Evolutionary conservation across 2,797 vertebrate species (phyloP).

Genomic region (Florisuga fusca): DNA sequence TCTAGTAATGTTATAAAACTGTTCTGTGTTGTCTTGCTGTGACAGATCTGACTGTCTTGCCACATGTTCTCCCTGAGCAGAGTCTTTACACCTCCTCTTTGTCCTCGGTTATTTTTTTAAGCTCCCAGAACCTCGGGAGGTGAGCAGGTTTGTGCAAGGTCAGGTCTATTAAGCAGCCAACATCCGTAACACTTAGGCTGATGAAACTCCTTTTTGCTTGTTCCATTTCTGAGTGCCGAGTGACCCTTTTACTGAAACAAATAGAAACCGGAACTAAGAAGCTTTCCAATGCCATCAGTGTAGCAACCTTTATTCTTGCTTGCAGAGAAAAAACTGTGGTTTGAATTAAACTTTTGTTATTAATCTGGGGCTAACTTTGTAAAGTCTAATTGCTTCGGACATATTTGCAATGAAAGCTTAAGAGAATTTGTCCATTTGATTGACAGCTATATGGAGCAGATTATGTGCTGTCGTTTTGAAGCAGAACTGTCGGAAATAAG

Average conservation of each 20-base stretch:
- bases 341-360: conserved; percentile 17
- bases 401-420: background rate
- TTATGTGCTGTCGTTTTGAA: conserved; percentile 29
- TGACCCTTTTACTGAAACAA: background rate
- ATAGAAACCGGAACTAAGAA: background rate
- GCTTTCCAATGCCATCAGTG: background rate
- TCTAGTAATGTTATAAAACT: background rate
- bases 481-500: background rate
- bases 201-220: conserved; percentile 13
- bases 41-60: background rate
- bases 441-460: background rate
- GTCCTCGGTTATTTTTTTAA: conserved; percentile 5
- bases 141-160: conserved; percentile 21
- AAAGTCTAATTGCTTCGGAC: conserved; percentile 15
- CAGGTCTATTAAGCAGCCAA: conserved; percentile 11
- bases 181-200: background rate
- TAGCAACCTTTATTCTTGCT: background rate
- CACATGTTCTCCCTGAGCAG: background rate
- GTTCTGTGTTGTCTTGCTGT: background rate
- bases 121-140: background rate
- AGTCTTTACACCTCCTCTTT: background rate
- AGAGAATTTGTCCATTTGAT: background rate
- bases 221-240: background rate
- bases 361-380: background rate
- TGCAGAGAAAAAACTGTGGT: background rate